A percentile compares a stretch with the other conserved stretches of the same genome.
These are phyloP conservation scores for Apocheima hispidaria DNA, from an alignment of 2,888 invertebrate species.

Conservation along the genomic window DNA sequence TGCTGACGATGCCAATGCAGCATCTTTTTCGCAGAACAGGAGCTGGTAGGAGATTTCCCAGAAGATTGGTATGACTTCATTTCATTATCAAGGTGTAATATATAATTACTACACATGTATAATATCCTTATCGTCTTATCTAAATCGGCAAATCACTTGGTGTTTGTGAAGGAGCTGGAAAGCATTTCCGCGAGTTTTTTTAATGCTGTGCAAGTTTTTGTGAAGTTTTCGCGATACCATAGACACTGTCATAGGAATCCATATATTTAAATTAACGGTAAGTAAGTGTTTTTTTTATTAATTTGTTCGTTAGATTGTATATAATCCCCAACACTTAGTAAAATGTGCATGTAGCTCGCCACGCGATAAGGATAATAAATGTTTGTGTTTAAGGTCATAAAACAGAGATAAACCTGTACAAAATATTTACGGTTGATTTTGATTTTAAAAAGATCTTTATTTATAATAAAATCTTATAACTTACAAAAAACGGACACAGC, in stretches of 20 bases:
- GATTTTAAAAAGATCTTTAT: too few species aligned
- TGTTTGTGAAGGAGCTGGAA: constrained; percentile 2
- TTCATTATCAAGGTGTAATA: constrained; percentile 10
- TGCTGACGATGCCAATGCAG: too few species aligned
- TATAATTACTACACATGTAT: constrained; percentile 25
- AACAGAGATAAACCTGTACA: not conserved
- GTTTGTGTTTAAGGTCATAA: constrained; percentile 1
- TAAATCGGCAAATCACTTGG: constrained; percentile 11
- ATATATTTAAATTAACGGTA: not conserved
- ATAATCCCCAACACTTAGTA: not conserved
- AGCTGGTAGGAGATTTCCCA: constrained; percentile 17
- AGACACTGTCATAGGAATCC: not conserved
- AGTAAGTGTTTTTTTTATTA: not conserved
- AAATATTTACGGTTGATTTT: not conserved
- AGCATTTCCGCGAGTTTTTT: constrained; percentile 11
- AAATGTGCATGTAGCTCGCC: not conserved
- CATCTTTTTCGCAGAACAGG: constrained; percentile 1
- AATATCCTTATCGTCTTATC: constrained; percentile 24
- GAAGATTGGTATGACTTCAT: constrained; percentile 16
- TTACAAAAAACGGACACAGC: too few species aligned
- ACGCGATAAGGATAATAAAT: not conserved
- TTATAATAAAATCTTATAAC: too few species aligned
- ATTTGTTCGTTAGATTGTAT: not conserved
- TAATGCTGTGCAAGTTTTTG: constrained; percentile 1
- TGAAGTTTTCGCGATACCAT: constrained; percentile 1